These are phyloP conservation scores for Orycteropus afer DNA, from an alignment of 2,113 vertebrate genomes.

Conservation along the genomic window DNA sequence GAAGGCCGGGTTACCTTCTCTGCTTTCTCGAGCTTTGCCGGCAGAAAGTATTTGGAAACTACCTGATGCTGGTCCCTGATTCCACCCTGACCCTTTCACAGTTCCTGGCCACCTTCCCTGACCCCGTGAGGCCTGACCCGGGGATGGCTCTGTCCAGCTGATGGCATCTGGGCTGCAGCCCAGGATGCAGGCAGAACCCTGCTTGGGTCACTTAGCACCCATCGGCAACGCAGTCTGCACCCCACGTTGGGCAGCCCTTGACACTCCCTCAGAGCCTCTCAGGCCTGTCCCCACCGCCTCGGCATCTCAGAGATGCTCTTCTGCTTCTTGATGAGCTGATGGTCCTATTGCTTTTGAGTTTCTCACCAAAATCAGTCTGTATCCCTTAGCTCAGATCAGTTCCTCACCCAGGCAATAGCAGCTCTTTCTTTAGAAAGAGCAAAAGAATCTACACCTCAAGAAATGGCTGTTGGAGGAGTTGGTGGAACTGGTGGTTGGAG, in stretches of 20 bases:
- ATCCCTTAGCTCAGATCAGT: background rate
- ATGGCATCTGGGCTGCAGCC: background rate
- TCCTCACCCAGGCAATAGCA: background rate
- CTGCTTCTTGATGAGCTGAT: no score
- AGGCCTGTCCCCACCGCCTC: accelerated
- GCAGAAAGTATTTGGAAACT: background rate
- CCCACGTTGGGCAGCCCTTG: background rate
- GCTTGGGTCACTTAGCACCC: background rate
- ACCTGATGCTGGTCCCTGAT: background rate
- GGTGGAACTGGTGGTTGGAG: background rate
- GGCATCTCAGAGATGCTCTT: background rate
- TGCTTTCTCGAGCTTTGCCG: background rate
- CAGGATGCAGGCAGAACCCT: background rate
- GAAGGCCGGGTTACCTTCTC: background rate
- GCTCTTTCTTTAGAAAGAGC: background rate
- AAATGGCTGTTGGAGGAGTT: background rate
- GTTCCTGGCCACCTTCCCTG: background rate
- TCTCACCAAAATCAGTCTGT: background rate
- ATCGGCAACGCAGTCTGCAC: background rate
- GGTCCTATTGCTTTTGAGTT: background rate
- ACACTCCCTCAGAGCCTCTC: accelerated
- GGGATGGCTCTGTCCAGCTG: background rate
- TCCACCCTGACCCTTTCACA: background rate
- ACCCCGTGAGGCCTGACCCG: background rate
- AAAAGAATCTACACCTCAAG: background rate